Conservation (phyloP, 2,888 invertebrate genomes). For the Phorcus lineatus region DNA sequence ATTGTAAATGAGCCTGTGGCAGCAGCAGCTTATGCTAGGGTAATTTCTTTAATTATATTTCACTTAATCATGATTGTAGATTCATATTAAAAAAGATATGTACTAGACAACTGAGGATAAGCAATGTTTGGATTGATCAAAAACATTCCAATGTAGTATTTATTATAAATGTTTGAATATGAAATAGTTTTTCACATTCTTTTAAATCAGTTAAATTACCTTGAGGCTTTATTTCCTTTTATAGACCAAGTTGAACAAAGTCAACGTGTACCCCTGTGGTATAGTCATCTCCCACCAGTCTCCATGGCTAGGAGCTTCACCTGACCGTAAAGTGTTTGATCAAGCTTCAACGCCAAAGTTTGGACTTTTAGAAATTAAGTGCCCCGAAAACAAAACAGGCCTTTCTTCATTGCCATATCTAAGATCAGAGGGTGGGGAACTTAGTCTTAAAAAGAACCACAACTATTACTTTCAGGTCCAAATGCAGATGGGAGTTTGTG, state of each 20-base stretch:
- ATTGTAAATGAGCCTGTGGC: neutral
- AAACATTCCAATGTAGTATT: too few species aligned
- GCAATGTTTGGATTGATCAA: too few species aligned
- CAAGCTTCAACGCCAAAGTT: neutral
- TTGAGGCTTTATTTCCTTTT: too few species aligned
- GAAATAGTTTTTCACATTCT: too few species aligned
- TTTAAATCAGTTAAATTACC: too few species aligned
- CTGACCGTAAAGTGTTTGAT: neutral
- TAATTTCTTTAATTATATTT: too few species aligned
- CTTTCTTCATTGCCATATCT: neutral
- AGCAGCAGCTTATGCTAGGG: neutral
- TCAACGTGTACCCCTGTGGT: neutral
- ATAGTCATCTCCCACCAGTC: neutral
- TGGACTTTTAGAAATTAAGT: slow-evolving; percentile 1
- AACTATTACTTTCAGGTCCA: slow-evolving; percentile 2
- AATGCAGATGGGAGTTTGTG: slow-evolving; percentile 7
- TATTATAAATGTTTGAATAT: too few species aligned
- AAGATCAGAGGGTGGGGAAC: neutral
- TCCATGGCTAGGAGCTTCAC: neutral
- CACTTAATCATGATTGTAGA: too few species aligned
- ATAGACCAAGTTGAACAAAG: too few species aligned
- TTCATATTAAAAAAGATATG: too few species aligned
- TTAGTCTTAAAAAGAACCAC: neutral
- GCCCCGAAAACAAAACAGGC: neutral
- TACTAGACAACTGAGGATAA: too few species aligned